These are phyloP conservation scores for Brachycybe producta DNA, from an alignment of 2,888 invertebrate species.

Conservation along the genomic window DNA sequence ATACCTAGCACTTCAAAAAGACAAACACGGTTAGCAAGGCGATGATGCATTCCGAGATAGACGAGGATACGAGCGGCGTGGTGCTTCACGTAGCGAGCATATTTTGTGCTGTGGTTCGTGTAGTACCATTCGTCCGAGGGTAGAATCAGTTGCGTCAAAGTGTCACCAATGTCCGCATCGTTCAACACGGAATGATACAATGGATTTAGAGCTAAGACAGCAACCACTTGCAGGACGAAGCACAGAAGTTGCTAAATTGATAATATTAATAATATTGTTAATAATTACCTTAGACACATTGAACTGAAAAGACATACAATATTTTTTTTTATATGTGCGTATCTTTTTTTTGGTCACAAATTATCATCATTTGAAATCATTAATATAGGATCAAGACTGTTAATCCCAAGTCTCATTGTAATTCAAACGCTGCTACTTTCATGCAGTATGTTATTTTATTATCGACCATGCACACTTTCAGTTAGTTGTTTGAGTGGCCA, in stretches of 20 bases:
- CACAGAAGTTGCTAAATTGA: conserved; percentile 45
- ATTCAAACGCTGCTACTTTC: too few relatives aligned
- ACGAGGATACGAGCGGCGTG: conserved; percentile 49
- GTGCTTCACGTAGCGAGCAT: conserved; percentile 49
- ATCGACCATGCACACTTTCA: too few relatives aligned
- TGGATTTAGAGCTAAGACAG: conserved; percentile 45
- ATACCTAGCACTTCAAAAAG: conserved; percentile 45
- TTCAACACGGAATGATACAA: conserved; percentile 41
- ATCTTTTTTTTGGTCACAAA: too few relatives aligned
- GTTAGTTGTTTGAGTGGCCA: too few relatives aligned
- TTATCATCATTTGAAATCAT: too few relatives aligned
- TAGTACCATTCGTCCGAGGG: conserved; percentile 55
- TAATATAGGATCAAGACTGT: too few relatives aligned
- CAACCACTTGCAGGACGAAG: conserved; percentile 46
- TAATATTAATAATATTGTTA: not conserved
- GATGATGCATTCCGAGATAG: conserved; percentile 48
- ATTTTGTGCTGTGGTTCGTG: conserved; percentile 50
- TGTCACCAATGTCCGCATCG: conserved; percentile 46
- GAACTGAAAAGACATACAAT: too few relatives aligned
- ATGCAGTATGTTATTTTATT: too few relatives aligned
- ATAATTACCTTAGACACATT: too few relatives aligned
- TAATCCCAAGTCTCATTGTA: too few relatives aligned
- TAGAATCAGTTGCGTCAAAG: conserved; percentile 46
- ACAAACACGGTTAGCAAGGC: conserved; percentile 46
- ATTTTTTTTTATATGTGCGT: too few relatives aligned